These are phyloP conservation scores for Limnephilus lunatus DNA, from an alignment of 2,888 invertebrate species.

Conservation along the genomic window DNA sequence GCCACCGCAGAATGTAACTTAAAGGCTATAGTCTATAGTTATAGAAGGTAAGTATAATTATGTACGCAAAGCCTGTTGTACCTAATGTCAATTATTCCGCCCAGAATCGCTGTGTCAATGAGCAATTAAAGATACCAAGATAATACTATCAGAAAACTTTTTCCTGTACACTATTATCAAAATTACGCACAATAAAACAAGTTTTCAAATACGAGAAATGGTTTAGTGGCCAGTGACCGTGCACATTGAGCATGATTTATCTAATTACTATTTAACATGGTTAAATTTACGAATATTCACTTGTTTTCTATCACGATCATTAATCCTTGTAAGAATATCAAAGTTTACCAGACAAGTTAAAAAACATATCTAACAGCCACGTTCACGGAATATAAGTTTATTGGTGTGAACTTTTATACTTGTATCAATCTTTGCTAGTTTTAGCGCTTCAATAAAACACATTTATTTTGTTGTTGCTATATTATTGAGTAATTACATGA, in stretches of 20 bases:
- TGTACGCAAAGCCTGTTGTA: background rate
- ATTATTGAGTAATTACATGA: background rate
- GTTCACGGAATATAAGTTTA: background rate
- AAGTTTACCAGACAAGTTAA: background rate
- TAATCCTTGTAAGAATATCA: background rate
- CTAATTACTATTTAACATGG: background rate
- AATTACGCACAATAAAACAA: background rate
- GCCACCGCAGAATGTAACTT: too few species aligned
- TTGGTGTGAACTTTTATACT: background rate
- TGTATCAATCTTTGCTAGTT: background rate
- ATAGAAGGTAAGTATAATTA: background rate
- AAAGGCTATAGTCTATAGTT: too few species aligned
- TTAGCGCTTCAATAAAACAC: background rate
- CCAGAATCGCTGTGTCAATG: background rate
- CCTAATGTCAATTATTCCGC: background rate
- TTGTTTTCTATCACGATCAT: background rate
- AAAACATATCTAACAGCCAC: background rate
- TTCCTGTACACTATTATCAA: background rate
- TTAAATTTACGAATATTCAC: background rate
- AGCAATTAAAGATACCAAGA: background rate
- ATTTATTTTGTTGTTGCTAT: background rate
- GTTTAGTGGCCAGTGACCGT: background rate
- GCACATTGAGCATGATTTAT: background rate
- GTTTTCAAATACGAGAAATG: background rate
- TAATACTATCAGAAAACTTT: background rate